Conservation (phyloP, 1,140 invertebrate species). For the Venustaconcha ellipsiformis region DNA sequence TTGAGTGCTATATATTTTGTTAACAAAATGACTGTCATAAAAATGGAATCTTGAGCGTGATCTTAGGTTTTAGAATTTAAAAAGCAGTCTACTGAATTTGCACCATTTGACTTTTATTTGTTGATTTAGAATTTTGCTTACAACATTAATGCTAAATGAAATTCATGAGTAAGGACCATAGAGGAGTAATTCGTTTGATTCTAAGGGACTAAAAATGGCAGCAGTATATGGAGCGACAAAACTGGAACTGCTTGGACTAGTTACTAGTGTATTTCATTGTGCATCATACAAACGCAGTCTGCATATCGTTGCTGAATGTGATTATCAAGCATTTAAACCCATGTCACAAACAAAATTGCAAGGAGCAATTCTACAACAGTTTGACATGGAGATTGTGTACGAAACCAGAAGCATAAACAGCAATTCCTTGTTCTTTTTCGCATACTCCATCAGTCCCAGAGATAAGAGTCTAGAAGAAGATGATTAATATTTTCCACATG, state of each 20-base stretch:
- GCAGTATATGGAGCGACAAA: conserved; percentile 37
- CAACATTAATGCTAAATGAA: conserved; percentile 35
- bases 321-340: conserved; percentile 32
- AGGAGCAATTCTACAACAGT: conserved; percentile 33
- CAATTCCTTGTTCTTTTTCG: conserved; percentile 23
- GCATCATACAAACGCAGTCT: conserved; percentile 25
- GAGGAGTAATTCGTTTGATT: conserved; percentile 22
- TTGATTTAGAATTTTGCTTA: conserved; percentile 25
- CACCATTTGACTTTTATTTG: conserved; percentile 11
- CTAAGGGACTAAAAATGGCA: conserved; percentile 37
- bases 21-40: conserved; percentile 17
- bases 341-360: conserved; percentile 24
- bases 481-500: conserved; percentile 32
- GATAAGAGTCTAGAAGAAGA: conserved; percentile 29
- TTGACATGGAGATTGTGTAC: conserved; percentile 29
- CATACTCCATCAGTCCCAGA: background rate
- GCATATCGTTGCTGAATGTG: conserved; percentile 33
- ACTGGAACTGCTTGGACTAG: conserved; percentile 33
- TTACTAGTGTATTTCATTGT: conserved; percentile 33
- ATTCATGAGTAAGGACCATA: conserved; percentile 8
- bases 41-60: conserved; percentile 16
- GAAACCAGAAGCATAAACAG: conserved; percentile 24
- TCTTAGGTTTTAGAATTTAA: conserved; percentile 12
- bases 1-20: conserved; percentile 14
- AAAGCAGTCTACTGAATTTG: conserved; percentile 4